Evolutionary conservation across 2,888 invertebrate species (phyloP).

Genomic region (Spodoptera littoralis): DNA sequence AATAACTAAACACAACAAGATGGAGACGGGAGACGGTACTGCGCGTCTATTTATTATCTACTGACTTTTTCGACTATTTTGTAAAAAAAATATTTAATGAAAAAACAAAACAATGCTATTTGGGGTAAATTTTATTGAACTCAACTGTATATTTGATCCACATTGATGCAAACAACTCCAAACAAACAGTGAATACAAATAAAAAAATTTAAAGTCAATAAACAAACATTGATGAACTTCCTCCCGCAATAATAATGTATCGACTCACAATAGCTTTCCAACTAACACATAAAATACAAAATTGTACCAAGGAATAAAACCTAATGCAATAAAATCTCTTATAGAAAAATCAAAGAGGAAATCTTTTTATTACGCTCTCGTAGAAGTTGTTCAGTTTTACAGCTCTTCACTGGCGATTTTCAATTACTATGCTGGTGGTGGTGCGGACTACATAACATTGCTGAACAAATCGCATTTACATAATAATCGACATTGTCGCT

Average conservation of each 20-base stretch:
- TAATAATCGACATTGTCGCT: constrained; percentile 13
- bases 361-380: constrained; percentile 34
- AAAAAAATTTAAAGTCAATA: no score
- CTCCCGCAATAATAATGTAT: no score
- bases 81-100: no score
- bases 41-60: no score
- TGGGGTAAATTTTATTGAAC: no score
- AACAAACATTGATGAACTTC: no score
- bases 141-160: no score
- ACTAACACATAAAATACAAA: constrained; percentile 20
- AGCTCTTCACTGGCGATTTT: constrained; percentile 31
- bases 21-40: no score
- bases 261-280: not conserved
- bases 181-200: no score
- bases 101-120: no score
- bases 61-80: no score
- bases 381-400: constrained; percentile 31
- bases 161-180: no score
- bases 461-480: constrained; percentile 22
- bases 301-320: constrained; percentile 24
- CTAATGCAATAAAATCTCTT: constrained; percentile 33
- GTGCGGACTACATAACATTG: constrained; percentile 7
- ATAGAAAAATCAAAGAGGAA: constrained; percentile 44
- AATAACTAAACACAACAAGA: not conserved
- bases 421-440: constrained; percentile 29